A percentile compares a stretch with the other conserved stretches of the same genome.
Conservation (phyloP, 1,140 invertebrate species). For the Aporrectodea caliginosa region DNA sequence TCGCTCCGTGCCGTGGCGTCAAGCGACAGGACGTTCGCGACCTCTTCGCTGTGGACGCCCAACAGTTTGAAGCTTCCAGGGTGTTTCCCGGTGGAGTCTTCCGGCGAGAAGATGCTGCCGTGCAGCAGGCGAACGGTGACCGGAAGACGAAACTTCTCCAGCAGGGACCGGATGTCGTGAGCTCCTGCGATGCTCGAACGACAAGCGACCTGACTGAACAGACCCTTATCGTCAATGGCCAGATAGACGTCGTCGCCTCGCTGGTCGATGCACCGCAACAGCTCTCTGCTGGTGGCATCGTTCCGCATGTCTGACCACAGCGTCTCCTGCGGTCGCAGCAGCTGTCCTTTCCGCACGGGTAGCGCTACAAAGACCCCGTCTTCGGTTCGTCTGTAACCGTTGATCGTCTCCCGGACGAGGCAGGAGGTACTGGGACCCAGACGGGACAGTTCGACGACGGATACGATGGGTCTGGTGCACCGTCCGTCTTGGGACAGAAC, state of each 20-base stretch:
- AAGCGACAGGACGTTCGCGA: not conserved
- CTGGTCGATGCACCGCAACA: slow-evolving; percentile 75
- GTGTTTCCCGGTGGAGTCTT: not conserved
- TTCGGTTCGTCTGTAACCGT: slow-evolving; percentile 58
- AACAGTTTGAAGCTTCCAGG: not conserved
- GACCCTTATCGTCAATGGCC: slow-evolving; percentile 77
- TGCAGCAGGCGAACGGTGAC: slow-evolving; percentile 84
- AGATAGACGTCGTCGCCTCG: slow-evolving; percentile 78
- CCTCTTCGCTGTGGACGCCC: not conserved
- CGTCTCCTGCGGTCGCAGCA: slow-evolving; percentile 65
- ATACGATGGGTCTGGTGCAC: slow-evolving; percentile 83
- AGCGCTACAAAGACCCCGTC: slow-evolving; percentile 52
- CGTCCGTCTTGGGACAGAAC: slow-evolving; percentile 86
- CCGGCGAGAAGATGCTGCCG: slow-evolving; percentile 61
- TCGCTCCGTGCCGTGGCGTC: too few species aligned
- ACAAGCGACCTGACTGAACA: slow-evolving; percentile 82
- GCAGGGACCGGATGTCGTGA: slow-evolving; percentile 72
- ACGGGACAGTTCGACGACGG: slow-evolving; percentile 74
- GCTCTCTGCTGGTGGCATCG: slow-evolving; percentile 33
- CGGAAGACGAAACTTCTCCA: slow-evolving; percentile 77
- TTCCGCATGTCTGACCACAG: slow-evolving; percentile 67
- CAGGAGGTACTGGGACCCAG: slow-evolving; percentile 70
- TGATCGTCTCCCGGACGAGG: slow-evolving; percentile 78
- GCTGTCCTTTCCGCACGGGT: slow-evolving; percentile 64
- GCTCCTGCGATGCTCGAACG: slow-evolving; percentile 90